Conservation (phyloP, 2,113 vertebrate genomes). For the Crypturellus undulatus region DNA sequence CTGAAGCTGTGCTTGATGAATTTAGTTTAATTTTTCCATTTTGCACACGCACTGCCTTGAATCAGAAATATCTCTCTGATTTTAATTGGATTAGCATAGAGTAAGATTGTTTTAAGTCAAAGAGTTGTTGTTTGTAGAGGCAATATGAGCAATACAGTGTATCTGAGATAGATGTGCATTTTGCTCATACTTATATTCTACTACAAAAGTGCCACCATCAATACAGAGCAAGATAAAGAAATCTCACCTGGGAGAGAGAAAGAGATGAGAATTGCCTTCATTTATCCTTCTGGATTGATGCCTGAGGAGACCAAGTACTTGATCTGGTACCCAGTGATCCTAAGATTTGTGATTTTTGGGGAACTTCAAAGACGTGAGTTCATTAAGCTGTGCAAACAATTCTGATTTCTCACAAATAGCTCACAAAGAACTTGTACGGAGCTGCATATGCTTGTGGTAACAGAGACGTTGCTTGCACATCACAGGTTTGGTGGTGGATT, state of each 20-base stretch:
- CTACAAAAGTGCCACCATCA: background rate
- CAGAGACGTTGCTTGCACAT: background rate
- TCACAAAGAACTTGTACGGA: background rate
- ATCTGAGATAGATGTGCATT: background rate
- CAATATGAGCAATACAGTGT: fast-evolving
- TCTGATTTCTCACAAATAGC: background rate
- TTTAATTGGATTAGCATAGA: background rate
- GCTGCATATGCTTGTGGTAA: background rate
- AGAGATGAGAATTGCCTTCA: background rate
- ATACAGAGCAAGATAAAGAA: background rate
- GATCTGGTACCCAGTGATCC: background rate
- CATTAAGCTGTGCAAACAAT: background rate
- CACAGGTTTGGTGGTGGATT: background rate
- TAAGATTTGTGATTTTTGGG: background rate
- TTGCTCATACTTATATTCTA: background rate
- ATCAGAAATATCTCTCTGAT: background rate
- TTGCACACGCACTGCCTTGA: background rate
- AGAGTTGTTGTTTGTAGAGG: background rate
- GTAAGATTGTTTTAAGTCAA: background rate
- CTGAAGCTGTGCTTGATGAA: background rate
- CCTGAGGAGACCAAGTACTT: background rate
- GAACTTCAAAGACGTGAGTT: background rate
- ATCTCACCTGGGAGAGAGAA: background rate
- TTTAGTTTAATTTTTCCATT: background rate
- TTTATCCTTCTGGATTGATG: background rate